Evolutionary conservation across 1,140 invertebrate species (phyloP).

Genomic region (Drosophila virilis): DNA sequence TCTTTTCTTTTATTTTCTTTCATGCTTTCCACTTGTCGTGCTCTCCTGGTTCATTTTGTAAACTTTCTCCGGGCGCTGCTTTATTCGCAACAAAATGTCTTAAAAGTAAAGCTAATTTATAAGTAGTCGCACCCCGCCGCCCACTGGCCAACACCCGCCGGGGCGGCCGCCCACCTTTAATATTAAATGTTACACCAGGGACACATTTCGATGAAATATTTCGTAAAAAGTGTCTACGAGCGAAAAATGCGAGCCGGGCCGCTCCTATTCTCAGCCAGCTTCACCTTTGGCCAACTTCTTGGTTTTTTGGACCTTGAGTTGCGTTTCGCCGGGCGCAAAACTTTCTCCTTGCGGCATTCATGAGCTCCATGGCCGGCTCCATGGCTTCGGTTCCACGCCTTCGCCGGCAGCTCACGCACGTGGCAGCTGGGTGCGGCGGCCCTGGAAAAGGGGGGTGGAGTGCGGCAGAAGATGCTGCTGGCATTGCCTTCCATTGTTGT

Average conservation of each 20-base stretch:
- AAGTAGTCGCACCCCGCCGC: constrained; percentile 41
- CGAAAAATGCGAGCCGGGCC: constrained; percentile 64
- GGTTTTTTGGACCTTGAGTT: constrained; percentile 55
- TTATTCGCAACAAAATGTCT: constrained; percentile 83
- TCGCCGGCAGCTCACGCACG: constrained; percentile 63
- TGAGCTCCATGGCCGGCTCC: constrained; percentile 24
- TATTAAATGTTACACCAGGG: constrained; percentile 84
- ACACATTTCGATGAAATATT: constrained; percentile 85
- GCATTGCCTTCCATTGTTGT: constrained; percentile 43
- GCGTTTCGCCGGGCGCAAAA: constrained; percentile 59
- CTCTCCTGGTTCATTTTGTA: constrained; percentile 58
- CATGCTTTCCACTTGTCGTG: constrained; percentile 47
- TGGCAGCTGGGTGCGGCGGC: constrained; percentile 48
- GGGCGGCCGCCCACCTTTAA: constrained; percentile 74
- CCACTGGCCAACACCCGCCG: constrained; percentile 22
- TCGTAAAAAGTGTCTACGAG: constrained; percentile 84
- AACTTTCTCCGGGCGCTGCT: constrained; percentile 72
- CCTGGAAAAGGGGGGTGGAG: constrained; percentile 2
- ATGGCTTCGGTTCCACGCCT: constrained; percentile 36
- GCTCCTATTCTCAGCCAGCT: constrained; percentile 51
- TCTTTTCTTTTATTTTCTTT: constrained; percentile 28
- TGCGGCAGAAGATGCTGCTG: constrained; percentile 65
- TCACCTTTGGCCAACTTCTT: constrained; percentile 55
- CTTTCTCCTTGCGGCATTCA: constrained; percentile 78
- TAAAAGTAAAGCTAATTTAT: constrained; percentile 84